Conservation (phyloP, 2,797 vertebrate species). For the Lophius americanus region DNA sequence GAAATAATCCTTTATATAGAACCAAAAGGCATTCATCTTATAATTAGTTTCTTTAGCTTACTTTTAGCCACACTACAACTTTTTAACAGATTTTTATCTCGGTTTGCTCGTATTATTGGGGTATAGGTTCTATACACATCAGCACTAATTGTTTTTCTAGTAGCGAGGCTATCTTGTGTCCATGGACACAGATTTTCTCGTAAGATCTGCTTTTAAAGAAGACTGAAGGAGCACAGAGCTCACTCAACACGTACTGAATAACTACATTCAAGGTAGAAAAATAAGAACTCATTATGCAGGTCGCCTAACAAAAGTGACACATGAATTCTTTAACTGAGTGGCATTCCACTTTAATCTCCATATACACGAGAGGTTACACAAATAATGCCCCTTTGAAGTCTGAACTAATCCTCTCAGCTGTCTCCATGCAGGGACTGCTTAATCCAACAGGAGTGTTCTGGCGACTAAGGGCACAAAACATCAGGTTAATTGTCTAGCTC, state of each 20-base stretch:
- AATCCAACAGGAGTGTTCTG: constrained; percentile 72
- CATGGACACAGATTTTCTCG: neutral
- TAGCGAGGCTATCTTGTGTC: too few relatives aligned
- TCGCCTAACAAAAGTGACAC: constrained; percentile 56
- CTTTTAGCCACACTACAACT: too few relatives aligned
- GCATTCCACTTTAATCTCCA: constrained; percentile 56
- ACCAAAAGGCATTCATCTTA: too few relatives aligned
- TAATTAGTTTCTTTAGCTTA: too few relatives aligned
- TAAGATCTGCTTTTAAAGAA: constrained; percentile 5
- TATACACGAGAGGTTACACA: constrained; percentile 65
- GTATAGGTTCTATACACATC: too few relatives aligned
- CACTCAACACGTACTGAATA: constrained; percentile 25
- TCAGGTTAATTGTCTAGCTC: constrained; percentile 81
- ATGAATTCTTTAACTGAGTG: constrained; percentile 57
- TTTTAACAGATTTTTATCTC: too few relatives aligned
- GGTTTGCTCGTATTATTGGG: too few relatives aligned
- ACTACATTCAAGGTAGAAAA: constrained; percentile 28
- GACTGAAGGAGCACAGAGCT: constrained; percentile 12
- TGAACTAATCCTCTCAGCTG: constrained; percentile 67
- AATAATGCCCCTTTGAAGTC: constrained; percentile 75
- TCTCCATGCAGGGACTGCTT: constrained; percentile 63
- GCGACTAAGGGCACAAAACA: constrained; percentile 71
- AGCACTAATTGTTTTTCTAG: too few relatives aligned
- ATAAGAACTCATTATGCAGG: constrained; percentile 49
- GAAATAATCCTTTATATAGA: too few relatives aligned